Conservation (phyloP, 1,140 invertebrate genomes). For the Latrodectus geometricus region DNA sequence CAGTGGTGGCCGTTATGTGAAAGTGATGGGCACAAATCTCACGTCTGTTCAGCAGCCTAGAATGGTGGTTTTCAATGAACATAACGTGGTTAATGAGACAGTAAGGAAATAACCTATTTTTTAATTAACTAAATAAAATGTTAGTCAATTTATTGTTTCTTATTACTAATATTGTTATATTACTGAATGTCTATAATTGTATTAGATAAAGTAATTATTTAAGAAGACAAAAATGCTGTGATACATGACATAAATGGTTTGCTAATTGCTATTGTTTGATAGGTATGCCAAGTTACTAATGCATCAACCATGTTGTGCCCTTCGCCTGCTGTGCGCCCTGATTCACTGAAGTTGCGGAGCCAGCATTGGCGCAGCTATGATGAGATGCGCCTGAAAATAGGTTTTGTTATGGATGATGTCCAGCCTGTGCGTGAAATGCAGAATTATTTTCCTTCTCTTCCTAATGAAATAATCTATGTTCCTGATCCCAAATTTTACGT, state of each 20-base stretch:
- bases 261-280: no score
- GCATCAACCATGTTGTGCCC: slow-evolving; percentile 94
- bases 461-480: slow-evolving; percentile 86
- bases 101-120: slow-evolving; percentile 66
- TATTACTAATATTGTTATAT: neutral
- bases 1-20: slow-evolving; percentile 92
- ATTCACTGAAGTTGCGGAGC: slow-evolving; percentile 29
- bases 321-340: slow-evolving; percentile 79
- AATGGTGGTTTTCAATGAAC: slow-evolving; percentile 79
- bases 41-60: slow-evolving; percentile 91
- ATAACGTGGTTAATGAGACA: slow-evolving; percentile 80
- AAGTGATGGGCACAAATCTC: slow-evolving; percentile 90
- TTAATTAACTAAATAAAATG: neutral
- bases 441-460: slow-evolving; percentile 84
- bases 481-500: slow-evolving; percentile 92
- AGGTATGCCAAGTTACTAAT: slow-evolving; percentile 83
- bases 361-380: slow-evolving; percentile 63
- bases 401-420: slow-evolving; percentile 97
- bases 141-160: neutral
- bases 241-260: neutral
- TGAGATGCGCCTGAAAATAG: slow-evolving; percentile 74
- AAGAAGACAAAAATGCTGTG: neutral
- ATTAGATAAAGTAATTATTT: neutral
- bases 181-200: neutral
- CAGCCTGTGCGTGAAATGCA: slow-evolving; percentile 87